Evolutionary conservation across 2,888 invertebrate genomes (phyloP).

Genomic region (Imbricaverruca yamaguchii): DNA sequence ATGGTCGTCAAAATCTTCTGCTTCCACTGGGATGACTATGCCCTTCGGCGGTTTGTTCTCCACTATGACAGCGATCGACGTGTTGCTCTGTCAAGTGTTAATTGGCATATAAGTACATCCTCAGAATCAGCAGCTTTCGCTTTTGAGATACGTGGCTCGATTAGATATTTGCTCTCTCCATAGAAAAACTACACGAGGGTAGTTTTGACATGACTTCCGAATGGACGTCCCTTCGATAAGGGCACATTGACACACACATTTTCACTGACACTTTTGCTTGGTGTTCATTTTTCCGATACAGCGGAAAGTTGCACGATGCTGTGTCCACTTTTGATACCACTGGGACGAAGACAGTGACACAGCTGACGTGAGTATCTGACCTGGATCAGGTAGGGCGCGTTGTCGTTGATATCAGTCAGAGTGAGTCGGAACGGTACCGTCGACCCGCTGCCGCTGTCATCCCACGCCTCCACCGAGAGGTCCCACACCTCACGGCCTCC

Average conservation of each 20-base stretch:
- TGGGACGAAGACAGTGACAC: too few relatives aligned
- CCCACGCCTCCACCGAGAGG: background rate
- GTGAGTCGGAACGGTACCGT: constrained; percentile 49
- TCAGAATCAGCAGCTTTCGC: too few relatives aligned
- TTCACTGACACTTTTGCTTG: too few relatives aligned
- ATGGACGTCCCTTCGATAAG: too few relatives aligned
- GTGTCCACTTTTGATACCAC: too few relatives aligned
- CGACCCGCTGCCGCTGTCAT: background rate
- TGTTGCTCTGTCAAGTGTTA: background rate
- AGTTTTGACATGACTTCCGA: too few relatives aligned
- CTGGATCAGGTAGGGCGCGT: constrained; percentile 65
- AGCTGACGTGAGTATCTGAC: background rate
- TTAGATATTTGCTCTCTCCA: too few relatives aligned
- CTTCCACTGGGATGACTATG: background rate
- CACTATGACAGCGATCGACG: background rate
- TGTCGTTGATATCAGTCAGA: constrained; percentile 83
- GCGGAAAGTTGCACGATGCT: too few relatives aligned
- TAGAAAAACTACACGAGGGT: too few relatives aligned
- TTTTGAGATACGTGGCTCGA: too few relatives aligned
- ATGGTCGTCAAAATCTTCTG: constrained; percentile 16
- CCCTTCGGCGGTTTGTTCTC: background rate
- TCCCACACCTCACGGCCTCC: background rate
- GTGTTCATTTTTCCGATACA: too few relatives aligned
- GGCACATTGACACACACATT: too few relatives aligned
- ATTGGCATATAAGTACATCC: background rate